Evolutionary conservation across 2,113 vertebrate genomes (phyloP), one percentile per base, ranked within the genome.

Genomic region (Bufo gargarizans): DNA sequence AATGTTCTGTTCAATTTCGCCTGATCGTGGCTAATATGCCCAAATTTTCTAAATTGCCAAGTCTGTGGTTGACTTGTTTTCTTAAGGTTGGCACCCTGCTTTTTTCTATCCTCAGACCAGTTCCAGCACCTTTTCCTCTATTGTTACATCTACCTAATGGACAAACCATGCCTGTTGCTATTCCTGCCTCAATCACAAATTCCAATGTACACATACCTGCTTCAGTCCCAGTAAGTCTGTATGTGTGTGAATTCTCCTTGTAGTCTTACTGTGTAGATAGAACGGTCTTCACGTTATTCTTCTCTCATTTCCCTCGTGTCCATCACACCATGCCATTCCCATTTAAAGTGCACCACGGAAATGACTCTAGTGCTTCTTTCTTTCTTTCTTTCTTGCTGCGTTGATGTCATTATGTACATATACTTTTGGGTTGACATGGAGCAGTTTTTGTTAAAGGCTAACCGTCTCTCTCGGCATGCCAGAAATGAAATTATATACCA

Each of bases 111-210:
- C 93, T 93, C 94, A 99, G 98, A 92, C 98, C 98, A 80, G 97
- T 99, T 91, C 96, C 98, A 94, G 98, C 97, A 92, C 97, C 98
- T 91, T 98, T 99, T 95, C 98, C 98, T 87, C 96, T 99, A 92
- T 96, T 99, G 86, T 96, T 99, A 93, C 98, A 99, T 96, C 97
- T 99, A 93, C 97, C 97, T 92, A 99, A 99, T 91, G 97, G 98
- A 94, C 98, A 99, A 94, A 98, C 98, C 91, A 97, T 99, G 98
- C 98, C 98, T 91, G 96, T 99, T 89, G 96, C 98, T 92, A 97
- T 99, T 94, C 98, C 98, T 93, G 97, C 98, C 86, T 96, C 98
- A 92, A 98, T 99, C 93, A 97, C 98, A 94, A 98, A 96, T 95
- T 97, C 98, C 92, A 98, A 96, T 94, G 96, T 98, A 91, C 98